phyloP scores from a whole-genome alignment of 2,888 invertebrate genomes.

The Carcina quercana region DNA sequence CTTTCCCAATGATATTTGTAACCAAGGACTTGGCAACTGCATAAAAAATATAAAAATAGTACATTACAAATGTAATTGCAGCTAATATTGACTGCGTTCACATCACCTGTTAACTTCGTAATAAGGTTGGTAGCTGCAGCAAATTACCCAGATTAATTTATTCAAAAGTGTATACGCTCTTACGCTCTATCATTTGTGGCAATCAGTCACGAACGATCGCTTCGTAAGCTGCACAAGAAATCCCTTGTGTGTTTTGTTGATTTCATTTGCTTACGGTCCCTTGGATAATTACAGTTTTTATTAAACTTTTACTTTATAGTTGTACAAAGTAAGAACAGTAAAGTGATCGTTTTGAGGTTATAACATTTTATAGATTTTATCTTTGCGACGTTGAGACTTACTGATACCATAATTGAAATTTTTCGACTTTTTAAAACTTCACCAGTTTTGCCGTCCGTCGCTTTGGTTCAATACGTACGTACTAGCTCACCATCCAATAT shows the following conservation, averaged over 20 bases:
- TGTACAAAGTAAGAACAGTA: too few relatives aligned
- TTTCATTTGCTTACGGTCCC: slow-evolving; percentile 17
- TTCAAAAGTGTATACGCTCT: slow-evolving; percentile 16
- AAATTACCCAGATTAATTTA: slow-evolving; percentile 21
- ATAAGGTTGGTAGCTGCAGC: slow-evolving; percentile 17
- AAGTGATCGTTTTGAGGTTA: too few relatives aligned
- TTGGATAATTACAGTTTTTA: too few relatives aligned
- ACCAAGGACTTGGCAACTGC: slow-evolving; percentile 18
- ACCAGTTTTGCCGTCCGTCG: too few relatives aligned
- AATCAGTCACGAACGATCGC: slow-evolving; percentile 29
- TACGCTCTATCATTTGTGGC: slow-evolving; percentile 19
- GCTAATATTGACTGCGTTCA: not conserved
- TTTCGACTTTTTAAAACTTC: too few relatives aligned
- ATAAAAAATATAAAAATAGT: slow-evolving; percentile 1
- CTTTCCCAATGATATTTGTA: slow-evolving; percentile 20
- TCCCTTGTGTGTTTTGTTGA: too few relatives aligned
- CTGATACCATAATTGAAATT: too few relatives aligned
- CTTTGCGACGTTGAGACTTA: too few relatives aligned
- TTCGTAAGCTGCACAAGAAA: slow-evolving; percentile 8
- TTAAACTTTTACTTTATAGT: too few relatives aligned
- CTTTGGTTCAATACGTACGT: too few relatives aligned
- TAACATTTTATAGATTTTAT: too few relatives aligned
- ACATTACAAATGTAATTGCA: slow-evolving; percentile 13
- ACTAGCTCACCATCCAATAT: too few relatives aligned
- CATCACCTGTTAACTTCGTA: slow-evolving; percentile 1